Percentiles rank a stretch among this genome's conserved stretches.
Conservation (phyloP, 2,113 vertebrate genomes). For the Microtus oregoni region DNA sequence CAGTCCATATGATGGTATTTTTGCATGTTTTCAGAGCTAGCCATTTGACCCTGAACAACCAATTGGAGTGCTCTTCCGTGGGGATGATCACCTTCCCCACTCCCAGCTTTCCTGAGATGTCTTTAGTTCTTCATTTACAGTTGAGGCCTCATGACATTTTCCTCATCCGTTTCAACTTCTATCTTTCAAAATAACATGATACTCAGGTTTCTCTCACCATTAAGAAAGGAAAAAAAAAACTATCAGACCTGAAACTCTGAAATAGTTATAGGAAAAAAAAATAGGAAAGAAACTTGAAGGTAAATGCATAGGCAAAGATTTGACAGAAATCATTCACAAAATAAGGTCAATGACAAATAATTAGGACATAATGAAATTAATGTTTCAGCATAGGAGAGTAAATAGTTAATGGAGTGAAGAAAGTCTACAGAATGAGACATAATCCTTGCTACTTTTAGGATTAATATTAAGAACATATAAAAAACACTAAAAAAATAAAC, state of each 20-base stretch:
- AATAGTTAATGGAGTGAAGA: background rate
- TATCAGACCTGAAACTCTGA: background rate
- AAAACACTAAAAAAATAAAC: background rate
- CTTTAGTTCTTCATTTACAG: background rate
- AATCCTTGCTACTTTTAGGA: background rate
- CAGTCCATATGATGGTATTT: background rate
- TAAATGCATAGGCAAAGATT: background rate
- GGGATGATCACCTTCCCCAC: background rate
- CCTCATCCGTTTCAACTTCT: background rate
- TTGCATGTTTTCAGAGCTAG: background rate
- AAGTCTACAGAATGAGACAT: background rate
- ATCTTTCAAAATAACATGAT: background rate
- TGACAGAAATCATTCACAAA: background rate
- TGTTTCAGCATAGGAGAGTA: background rate
- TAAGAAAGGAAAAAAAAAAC: background rate
- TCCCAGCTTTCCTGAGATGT: background rate
- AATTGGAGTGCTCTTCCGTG: background rate
- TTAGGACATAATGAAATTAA: background rate
- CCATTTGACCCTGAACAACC: background rate
- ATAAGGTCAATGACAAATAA: background rate
- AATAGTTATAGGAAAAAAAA: background rate
- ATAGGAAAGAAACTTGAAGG: background rate
- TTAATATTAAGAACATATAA: background rate
- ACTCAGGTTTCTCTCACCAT: background rate
- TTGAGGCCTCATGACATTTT: background rate